Evolutionary conservation across 2,888 invertebrate genomes (phyloP).

Genomic region (Bruchidius siliquastri): DNA sequence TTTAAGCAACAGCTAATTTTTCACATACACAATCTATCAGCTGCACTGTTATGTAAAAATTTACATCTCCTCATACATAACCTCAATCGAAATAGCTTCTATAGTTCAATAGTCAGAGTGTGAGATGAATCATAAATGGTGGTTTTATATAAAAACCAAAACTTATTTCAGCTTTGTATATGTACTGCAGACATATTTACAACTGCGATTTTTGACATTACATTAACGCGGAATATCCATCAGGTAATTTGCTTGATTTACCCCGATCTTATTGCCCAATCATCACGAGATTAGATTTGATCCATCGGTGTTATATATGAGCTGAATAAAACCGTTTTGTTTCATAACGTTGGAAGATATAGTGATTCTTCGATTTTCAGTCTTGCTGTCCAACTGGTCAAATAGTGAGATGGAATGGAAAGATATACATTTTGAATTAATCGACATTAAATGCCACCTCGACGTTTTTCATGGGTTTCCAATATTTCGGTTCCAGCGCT

Average conservation of each 20-base stretch:
- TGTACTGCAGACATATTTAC: not conserved
- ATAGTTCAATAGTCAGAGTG: not conserved
- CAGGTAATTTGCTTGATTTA: not conserved
- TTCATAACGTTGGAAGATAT: too few relatives aligned
- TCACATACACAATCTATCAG: not conserved
- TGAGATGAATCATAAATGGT: not conserved
- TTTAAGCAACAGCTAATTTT: not conserved
- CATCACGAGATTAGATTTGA: not conserved
- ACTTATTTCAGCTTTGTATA: not conserved
- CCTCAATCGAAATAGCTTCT: too few relatives aligned
- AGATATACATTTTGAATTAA: too few relatives aligned
- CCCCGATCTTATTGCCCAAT: not conserved
- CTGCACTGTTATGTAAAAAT: not conserved
- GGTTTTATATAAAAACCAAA: not conserved
- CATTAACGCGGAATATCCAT: not conserved
- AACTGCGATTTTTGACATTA: not conserved
- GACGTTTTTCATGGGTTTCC: too few relatives aligned
- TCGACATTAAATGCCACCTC: too few relatives aligned
- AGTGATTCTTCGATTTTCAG: too few relatives aligned
- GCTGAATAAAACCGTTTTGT: not conserved
- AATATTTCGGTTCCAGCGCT: too few relatives aligned
- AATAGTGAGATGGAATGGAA: too few relatives aligned
- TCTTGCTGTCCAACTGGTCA: too few relatives aligned
- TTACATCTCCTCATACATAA: too few relatives aligned
- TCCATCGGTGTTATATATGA: not conserved